Conservation (phyloP, 2,113 vertebrate species). For the Aegithalos caudatus region DNA sequence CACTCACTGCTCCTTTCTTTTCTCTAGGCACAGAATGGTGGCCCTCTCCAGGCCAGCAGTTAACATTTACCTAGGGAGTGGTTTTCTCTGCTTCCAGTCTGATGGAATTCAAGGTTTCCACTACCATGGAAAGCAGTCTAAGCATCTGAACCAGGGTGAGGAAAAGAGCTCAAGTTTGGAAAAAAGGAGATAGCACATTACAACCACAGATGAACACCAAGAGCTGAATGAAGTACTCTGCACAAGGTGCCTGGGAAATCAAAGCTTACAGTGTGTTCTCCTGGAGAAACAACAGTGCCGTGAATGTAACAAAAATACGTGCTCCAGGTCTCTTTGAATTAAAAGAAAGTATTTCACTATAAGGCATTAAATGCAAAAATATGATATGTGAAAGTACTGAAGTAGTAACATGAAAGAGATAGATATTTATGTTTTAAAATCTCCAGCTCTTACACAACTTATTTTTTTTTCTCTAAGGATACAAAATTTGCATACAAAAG, state of each 20-base stretch:
- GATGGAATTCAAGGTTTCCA: not conserved
- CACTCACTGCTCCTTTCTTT: not conserved
- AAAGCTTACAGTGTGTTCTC: not conserved
- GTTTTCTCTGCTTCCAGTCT: not conserved
- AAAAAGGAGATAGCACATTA: not conserved
- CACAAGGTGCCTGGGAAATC: not conserved
- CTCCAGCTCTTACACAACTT: not conserved
- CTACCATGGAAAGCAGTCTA: not conserved
- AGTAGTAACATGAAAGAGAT: not conserved
- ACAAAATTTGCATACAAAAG: not conserved
- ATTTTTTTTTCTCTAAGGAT: not conserved
- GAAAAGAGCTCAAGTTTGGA: not conserved
- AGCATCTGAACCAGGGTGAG: not conserved
- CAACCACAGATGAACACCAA: not conserved
- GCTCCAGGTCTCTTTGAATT: not conserved
- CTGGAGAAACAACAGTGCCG: not conserved
- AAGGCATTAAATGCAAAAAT: not conserved
- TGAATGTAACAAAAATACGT: not conserved
- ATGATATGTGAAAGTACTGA: not conserved
- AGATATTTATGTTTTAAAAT: not conserved
- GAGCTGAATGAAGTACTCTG: not conserved
- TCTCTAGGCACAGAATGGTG: not conserved
- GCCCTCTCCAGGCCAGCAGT: not conserved
- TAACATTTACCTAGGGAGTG: not conserved
- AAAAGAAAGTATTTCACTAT: not conserved